Conservation (phyloP, 2,888 invertebrate species). For the Melanchra persicariae region DNA sequence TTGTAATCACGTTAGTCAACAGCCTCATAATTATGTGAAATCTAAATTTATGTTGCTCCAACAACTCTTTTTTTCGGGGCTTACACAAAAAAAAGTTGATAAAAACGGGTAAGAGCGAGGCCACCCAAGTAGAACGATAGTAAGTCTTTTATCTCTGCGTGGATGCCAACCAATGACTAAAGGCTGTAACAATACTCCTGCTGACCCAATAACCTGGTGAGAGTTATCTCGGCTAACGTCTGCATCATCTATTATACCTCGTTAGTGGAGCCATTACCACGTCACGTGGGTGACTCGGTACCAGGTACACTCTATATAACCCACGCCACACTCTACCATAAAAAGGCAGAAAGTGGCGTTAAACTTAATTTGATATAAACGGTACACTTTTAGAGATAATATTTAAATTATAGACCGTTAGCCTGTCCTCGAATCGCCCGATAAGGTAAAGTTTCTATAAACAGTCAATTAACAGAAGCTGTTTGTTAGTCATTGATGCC, state of each 20-base stretch:
- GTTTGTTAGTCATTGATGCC: constrained; percentile 13
- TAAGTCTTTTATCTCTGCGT: constrained; percentile 30
- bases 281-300: constrained; percentile 39
- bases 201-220: constrained; percentile 60
- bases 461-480: constrained; percentile 36
- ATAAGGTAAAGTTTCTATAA: constrained; percentile 33
- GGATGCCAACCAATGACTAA: constrained; percentile 43
- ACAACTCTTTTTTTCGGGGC: constrained; percentile 9
- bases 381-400: constrained; percentile 28
- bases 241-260: constrained; percentile 52
- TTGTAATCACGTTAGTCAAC: background rate
- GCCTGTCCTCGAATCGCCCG: constrained; percentile 8
- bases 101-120: constrained; percentile 31
- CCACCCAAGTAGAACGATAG: constrained; percentile 51
- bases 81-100: constrained; percentile 17
- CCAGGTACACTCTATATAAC: constrained; percentile 1
- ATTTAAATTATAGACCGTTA: constrained; percentile 29
- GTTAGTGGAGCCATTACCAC: constrained; percentile 43
- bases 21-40: background rate
- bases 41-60: constrained; percentile 18
- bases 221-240: constrained; percentile 53
- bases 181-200: constrained; percentile 49
- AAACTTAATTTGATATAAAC: constrained; percentile 29
- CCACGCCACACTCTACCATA: constrained; percentile 35
- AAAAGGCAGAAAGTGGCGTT: constrained; percentile 31